Percentiles rank a stretch among this genome's conserved stretches.
Evolutionary conservation across 2,797 vertebrate genomes (phyloP).

Genomic region (Fratercula arctica): DNA sequence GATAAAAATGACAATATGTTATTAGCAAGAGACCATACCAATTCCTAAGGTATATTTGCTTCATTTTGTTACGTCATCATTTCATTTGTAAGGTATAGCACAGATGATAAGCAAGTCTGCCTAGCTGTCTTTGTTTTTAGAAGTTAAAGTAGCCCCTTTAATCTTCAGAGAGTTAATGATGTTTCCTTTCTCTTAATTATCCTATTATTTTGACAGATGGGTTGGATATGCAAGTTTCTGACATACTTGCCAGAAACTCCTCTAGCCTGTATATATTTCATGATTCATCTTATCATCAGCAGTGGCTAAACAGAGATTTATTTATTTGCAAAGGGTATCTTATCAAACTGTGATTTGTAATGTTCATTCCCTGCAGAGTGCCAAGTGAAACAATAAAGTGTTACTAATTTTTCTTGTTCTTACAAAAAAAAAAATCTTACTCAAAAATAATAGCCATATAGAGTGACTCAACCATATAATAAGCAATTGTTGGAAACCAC

Average conservation of each 20-base stretch:
- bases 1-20: neutral
- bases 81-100: neutral
- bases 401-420: neutral
- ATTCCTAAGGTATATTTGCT: neutral
- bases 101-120: neutral
- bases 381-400: neutral
- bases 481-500: neutral
- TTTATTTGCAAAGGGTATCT: neutral
- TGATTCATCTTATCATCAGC: neutral
- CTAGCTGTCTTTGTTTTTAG: neutral
- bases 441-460: neutral
- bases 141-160: neutral
- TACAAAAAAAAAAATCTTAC: neutral
- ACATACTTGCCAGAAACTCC: neutral
- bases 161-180: neutral
- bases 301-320: neutral
- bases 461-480: neutral
- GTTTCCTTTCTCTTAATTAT: neutral
- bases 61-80: neutral
- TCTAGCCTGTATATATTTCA: neutral
- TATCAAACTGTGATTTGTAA: neutral
- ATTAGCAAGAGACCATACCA: neutral
- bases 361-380: rapidly evolving
- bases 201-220: neutral
- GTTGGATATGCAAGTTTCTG: neutral